Base-by-base conservation (phyloP, 37 sponge, comb jelly and placozoan species). In the Spongilla lacustris region DNA sequence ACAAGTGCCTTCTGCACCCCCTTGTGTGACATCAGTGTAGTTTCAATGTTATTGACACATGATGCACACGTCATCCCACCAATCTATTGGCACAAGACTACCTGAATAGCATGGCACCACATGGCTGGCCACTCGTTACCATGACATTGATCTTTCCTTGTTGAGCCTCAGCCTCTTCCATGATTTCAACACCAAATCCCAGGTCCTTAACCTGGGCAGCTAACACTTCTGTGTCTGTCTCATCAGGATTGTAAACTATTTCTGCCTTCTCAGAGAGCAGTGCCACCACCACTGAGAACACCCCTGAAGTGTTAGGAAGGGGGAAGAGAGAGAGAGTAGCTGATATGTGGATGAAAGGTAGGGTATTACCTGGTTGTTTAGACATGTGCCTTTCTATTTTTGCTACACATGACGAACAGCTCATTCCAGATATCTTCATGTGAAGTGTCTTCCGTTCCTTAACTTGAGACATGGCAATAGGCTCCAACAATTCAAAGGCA, bases 31-130 rank as follows among this genome's bases (percentile, higher is more conserved):
- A 67, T 68, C 14, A 97, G 83, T 9, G 94, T 84, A 11, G 92
- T 78, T 84, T 99, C 98, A 73, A 99, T 97, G 46, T 93, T 71
- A 74, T 84, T 78, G 30, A 99, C 99, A 94, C 97, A 99, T 2
- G 98, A 97, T 31, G 95, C 87, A 86, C 99, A 99, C 21, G 94
- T 97, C 99, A 99, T 99, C 19, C 99, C 99, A 23, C 85, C 76
- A n/a, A 94, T 86, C 91, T 89, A 17, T 58, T 58, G 21, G 58
- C 19, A 6, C 58, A 58, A 58, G 1, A 58, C 58, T 17, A 46
- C 8, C 46, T 46, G 8, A 8, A 4, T 8, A 46, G n/a, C n/a
- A n/a, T n/a, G n/a, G n/a, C n/a, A n/a, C n/a, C n/a, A n/a, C n/a
- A n/a, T n/a, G n/a, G n/a, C n/a, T n/a, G n/a, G n/a, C n/a, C n/a